These are phyloP conservation scores for Danionella dracula DNA, from an alignment of 2,797 vertebrate genomes.

Conservation along the genomic window DNA sequence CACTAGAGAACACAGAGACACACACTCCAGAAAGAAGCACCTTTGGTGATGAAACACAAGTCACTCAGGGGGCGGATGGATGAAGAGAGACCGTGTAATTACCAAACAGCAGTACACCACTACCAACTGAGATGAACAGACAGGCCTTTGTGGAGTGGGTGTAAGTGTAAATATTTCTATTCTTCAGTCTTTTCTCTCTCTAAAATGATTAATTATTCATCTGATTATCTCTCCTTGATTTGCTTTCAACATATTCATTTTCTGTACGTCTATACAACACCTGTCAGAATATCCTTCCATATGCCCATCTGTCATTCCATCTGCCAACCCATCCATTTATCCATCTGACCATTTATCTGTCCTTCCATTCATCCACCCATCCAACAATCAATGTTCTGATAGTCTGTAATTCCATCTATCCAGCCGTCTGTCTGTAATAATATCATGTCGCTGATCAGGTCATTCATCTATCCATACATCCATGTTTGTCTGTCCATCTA, in stretches of 20 bases:
- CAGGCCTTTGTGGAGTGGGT: neutral
- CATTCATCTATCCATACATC: neutral
- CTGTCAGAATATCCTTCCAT: neutral
- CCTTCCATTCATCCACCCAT: neutral
- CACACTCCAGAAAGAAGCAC: neutral
- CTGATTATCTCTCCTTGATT: neutral
- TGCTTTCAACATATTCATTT: too few relatives aligned
- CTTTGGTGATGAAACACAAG: neutral
- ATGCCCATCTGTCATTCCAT: neutral
- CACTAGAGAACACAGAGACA: neutral
- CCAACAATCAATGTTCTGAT: too few relatives aligned
- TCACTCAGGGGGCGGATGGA: neutral
- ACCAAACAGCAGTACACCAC: neutral
- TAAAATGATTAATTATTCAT: neutral
- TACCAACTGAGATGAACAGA: neutral
- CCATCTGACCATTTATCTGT: neutral
- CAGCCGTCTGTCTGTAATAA: too few relatives aligned
- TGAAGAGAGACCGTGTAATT: conserved; percentile 9
- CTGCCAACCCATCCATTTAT: neutral
- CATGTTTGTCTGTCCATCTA: neutral
- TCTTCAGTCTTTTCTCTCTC: conserved; percentile 3
- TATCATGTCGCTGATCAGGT: too few relatives aligned
- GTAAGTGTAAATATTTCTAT: neutral
- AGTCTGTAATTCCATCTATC: too few relatives aligned
- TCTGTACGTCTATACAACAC: neutral